Conservation (phyloP, 2,888 invertebrate genomes). For the Tetheella fluctuosa region DNA sequence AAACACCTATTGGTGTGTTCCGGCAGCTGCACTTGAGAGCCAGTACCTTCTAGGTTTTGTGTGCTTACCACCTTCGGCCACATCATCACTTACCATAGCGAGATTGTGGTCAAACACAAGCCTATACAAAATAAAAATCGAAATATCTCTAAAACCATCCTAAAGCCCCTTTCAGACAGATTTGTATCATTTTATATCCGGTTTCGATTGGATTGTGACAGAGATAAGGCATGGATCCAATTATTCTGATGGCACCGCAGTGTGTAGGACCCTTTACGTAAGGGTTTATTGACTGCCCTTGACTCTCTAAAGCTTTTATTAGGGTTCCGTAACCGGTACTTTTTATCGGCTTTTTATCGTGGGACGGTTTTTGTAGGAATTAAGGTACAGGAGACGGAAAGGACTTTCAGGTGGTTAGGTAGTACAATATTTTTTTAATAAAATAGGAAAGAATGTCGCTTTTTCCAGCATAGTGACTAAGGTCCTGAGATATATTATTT, state of each 20-base stretch:
- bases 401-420: background rate
- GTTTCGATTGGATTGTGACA: background rate
- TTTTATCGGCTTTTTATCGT: background rate
- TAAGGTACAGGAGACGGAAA: background rate
- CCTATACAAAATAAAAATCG: too few relatives aligned
- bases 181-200: background rate
- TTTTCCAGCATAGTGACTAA: too few relatives aligned
- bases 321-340: background rate
- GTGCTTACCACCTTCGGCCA: too few relatives aligned
- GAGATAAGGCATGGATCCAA: slow-evolving; percentile 6
- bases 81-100: too few relatives aligned
- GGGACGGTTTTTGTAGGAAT: background rate
- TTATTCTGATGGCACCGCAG: background rate
- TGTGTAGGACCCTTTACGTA: background rate
- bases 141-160: background rate
- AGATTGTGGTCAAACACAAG: too few relatives aligned
- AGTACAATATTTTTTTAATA: background rate
- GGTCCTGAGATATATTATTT: too few relatives aligned
- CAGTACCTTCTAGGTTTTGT: too few relatives aligned
- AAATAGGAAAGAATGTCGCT: too few relatives aligned
- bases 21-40: too few relatives aligned
- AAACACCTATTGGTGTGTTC: too few relatives aligned
- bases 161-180: background rate
- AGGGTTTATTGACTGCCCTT: slow-evolving; percentile 1
- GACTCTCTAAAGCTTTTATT: background rate